phyloP scores from a whole-genome alignment of 2,888 invertebrate genomes.

The Drosophila kuntzei region DNA sequence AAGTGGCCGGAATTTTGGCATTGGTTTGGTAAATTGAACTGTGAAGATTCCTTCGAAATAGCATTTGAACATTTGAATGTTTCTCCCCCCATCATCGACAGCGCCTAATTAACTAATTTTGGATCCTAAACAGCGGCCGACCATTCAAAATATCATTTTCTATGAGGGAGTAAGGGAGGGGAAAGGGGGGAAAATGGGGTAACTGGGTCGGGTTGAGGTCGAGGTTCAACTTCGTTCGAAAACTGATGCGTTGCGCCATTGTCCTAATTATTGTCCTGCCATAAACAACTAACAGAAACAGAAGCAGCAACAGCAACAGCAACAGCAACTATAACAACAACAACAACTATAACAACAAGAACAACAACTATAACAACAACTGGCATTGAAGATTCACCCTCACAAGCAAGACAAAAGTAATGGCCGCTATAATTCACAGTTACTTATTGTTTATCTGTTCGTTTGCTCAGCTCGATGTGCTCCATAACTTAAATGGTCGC shows the following conservation, averaged over 20 bases:
- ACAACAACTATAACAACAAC: constrained; percentile 12
- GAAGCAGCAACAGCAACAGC: constrained; percentile 28
- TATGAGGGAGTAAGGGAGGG: neutral
- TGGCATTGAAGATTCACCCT: constrained; percentile 48
- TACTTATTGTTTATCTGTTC: constrained; percentile 83
- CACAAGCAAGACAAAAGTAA: constrained; percentile 71
- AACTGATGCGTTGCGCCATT: constrained; percentile 66
- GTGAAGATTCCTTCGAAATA: constrained; percentile 7
- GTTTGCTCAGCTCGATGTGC: constrained; percentile 79
- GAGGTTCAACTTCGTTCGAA: constrained; percentile 40
- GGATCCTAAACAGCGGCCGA: constrained; percentile 17
- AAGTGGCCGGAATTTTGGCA: constrained; percentile 12
- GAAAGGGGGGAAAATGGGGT: neutral
- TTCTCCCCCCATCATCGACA: constrained; percentile 41
- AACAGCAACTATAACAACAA: constrained; percentile 6
- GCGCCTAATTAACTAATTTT: constrained; percentile 80
- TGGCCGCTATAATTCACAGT: constrained; percentile 83
- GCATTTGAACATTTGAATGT: constrained; percentile 46
- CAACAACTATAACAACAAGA: constrained; percentile 18
- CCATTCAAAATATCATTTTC: constrained; percentile 47
- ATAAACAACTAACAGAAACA: constrained; percentile 74
- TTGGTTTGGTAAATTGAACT: constrained; percentile 32
- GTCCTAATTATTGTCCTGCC: constrained; percentile 80
- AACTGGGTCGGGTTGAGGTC: neutral
- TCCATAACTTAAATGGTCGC: constrained; percentile 75